These are phyloP conservation scores for Psilopsiagon aymara DNA, from an alignment of 2,113 vertebrate genomes.

Conservation along the genomic window DNA sequence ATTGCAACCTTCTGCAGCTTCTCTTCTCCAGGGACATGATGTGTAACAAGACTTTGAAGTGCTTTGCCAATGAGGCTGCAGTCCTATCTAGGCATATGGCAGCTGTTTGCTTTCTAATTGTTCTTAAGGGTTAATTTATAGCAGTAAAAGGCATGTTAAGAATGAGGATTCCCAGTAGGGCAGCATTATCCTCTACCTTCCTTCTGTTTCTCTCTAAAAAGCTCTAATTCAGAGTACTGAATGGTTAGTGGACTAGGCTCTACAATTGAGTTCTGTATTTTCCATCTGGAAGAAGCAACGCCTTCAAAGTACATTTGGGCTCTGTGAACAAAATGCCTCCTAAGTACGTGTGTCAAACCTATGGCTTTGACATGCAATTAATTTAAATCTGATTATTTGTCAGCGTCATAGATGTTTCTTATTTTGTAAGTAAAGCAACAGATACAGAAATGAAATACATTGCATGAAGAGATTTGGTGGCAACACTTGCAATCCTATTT, in stretches of 20 bases:
- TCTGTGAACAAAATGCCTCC: background rate
- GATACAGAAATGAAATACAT: background rate
- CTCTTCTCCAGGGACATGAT: slow-evolving; percentile 58
- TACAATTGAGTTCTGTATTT: background rate
- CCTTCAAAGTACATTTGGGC: background rate
- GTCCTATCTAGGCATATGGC: background rate
- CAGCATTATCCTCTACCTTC: background rate
- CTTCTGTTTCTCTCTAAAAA: background rate
- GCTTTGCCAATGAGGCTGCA: background rate
- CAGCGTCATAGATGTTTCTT: background rate
- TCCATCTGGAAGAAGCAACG: background rate
- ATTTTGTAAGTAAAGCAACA: background rate
- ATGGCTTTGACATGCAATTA: background rate
- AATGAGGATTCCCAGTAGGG: background rate
- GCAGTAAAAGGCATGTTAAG: background rate
- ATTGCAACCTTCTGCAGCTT: slow-evolving; percentile 54
- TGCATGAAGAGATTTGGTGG: background rate
- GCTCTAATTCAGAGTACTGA: background rate
- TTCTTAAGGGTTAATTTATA: slow-evolving; percentile 20
- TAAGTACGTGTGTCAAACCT: background rate
- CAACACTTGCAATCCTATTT: background rate
- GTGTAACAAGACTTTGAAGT: slow-evolving; percentile 54
- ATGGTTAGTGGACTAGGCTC: background rate
- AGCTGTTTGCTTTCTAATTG: background rate
- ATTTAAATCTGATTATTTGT: background rate